Evolutionary conservation across 2,888 invertebrate genomes (phyloP).

Genomic region (Penaeus monodon): DNA sequence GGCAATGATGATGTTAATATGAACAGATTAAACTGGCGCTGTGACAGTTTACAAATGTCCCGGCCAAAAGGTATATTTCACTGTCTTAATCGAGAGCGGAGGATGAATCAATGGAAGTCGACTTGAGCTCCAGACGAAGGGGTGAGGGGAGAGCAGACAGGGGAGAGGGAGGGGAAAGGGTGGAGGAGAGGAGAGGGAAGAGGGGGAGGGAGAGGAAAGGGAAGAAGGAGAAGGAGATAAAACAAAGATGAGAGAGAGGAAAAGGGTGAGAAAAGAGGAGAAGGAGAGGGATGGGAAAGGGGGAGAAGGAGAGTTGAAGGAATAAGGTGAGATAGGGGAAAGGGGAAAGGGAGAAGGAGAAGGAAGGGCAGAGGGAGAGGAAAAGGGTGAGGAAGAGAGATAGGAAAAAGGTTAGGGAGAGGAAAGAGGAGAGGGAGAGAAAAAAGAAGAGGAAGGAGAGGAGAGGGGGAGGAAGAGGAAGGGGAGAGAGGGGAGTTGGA

Average conservation of each 20-base stretch:
- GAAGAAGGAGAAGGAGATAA: background rate
- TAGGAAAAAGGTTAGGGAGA: background rate
- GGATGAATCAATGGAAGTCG: conserved; percentile 37
- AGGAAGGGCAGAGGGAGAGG: background rate
- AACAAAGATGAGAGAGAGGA: background rate
- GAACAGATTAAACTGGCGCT: conserved; percentile 56
- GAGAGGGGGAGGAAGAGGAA: background rate
- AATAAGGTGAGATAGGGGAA: background rate
- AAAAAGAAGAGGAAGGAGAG: background rate
- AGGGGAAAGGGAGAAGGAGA: background rate
- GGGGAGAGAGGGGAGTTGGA: no score
- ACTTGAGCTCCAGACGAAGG: no score
- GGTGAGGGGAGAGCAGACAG: background rate
- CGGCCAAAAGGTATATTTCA: conserved; percentile 48
- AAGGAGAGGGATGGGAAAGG: background rate
- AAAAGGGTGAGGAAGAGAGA: background rate
- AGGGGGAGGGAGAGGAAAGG: background rate
- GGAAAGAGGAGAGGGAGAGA: background rate
- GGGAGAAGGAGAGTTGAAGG: background rate
- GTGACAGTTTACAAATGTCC: conserved; percentile 60
- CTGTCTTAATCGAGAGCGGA: conserved; percentile 45
- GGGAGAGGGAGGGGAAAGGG: background rate
- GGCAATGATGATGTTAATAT: conserved; percentile 63
- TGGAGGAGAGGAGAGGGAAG: background rate
- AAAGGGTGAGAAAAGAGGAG: background rate